Evolutionary conservation across 1,140 invertebrate species (phyloP), one percentile per base, ranked within the genome.

Genomic region (Antheraea pernyi): DNA sequence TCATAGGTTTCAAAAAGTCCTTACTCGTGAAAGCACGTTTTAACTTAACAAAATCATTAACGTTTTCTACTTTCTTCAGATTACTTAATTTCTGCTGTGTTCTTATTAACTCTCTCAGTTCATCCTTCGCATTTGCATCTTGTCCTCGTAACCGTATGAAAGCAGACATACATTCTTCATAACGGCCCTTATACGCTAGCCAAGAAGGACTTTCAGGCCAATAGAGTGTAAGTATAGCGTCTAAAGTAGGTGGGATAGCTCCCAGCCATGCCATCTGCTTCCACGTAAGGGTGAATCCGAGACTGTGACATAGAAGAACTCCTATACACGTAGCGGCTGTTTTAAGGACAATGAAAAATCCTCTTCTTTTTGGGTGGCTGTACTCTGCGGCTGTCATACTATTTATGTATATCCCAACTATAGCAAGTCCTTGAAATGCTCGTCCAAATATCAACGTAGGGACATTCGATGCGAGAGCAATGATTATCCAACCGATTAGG

Each of bases 351-450:
- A 73, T 53, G 18, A 73, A 73, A 16, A 73, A 68, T 3, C 71
- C 71, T 39, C 71, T 60, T 9, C 68, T 36, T 37, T 73, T 65
- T 0, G 67, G 71, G 65, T 68, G 63, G 8, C 67, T 69, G 19
- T 73, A 73, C 62, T 73, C 71, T 22, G 61, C 62, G n/a, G 68
- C 67, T 19, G 69, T 39, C 19, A 73, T 73, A 18, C 63, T 68
- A 19, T 62, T 65, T 30, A 73, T 65, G 37, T 64, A 69, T 2
- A 69, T 48, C 6, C 68, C 68, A 19, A 61, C 68, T 10, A 69
- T 64, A 7, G 68, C 39, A 16, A 69, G 46, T 13, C 68, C 68
- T 48, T 69, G 68, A 13, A 69, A 37, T 1, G 68, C 48, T 69
- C 68, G 46, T 6, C 61, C 68, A 9, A 48, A 18, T n/a, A 69